Conservation (phyloP, 1,140 invertebrate genomes). For the Drosophila grimshawi region DNA sequence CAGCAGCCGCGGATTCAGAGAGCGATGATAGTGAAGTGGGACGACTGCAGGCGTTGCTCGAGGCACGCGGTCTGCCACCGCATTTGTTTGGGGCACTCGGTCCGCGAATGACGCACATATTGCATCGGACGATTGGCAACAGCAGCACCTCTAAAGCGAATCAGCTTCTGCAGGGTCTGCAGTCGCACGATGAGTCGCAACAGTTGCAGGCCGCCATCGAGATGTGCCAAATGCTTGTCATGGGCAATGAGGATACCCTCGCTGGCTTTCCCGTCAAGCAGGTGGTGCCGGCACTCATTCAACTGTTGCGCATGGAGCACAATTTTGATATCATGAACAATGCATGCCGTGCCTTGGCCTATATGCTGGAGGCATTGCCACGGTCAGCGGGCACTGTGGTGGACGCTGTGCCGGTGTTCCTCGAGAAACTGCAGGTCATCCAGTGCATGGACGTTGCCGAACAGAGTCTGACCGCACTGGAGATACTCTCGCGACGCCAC, state of each 20-base stretch:
- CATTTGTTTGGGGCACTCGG: constrained; percentile 97
- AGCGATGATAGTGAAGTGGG: constrained; percentile 96
- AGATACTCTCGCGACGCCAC: constrained; percentile 98
- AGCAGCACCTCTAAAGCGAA: constrained; percentile 96
- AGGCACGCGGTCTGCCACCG: constrained; percentile 96
- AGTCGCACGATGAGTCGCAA: constrained; percentile 98
- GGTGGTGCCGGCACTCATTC: constrained; percentile 97
- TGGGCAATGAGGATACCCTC: constrained; percentile 99
- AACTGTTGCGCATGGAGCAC: constrained; percentile 95
- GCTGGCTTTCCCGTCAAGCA: constrained; percentile 99
- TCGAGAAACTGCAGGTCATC: constrained; percentile 98
- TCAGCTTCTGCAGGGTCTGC: constrained; percentile 95
- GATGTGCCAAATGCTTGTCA: constrained; percentile 99
- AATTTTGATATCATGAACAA: constrained; percentile 99
- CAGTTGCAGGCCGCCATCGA: constrained; percentile 98
- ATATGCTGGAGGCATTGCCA: constrained; percentile 99
- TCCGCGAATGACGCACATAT: constrained; percentile 98
- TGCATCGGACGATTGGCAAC: constrained; percentile 96
- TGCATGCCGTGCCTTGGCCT: constrained; percentile 98
- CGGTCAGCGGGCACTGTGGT: constrained; percentile 98
- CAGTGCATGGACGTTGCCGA: constrained; percentile 99
- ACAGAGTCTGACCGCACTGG: constrained; percentile 97
- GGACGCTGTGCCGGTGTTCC: constrained; percentile 97
- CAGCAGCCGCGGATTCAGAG: constrained; percentile 85
- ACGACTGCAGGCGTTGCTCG: constrained; percentile 94